Conservation (phyloP, 2,888 invertebrate species). For the Caenorhabditis afra region DNA sequence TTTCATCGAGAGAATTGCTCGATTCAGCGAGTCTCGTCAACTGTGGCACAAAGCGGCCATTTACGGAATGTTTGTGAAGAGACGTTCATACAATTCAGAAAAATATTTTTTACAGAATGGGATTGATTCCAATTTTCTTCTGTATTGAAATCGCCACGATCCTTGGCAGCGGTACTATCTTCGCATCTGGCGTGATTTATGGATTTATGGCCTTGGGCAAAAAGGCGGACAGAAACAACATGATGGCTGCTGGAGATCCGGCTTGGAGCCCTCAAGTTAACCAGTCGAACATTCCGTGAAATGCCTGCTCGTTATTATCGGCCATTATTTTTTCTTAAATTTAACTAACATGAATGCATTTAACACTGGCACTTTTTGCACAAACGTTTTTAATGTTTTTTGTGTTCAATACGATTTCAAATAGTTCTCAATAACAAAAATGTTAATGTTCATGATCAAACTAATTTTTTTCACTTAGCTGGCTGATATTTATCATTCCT, state of each 20-base stretch:
- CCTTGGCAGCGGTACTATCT: conserved; percentile 91
- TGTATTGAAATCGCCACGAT: conserved; percentile 87
- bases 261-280: conserved; percentile 78
- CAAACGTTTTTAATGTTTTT: neutral
- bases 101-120: conserved; percentile 84
- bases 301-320: too few species aligned
- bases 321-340: too few species aligned
- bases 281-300: conserved; percentile 65
- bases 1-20: conserved; percentile 90
- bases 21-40: conserved; percentile 82
- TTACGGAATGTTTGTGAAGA: conserved; percentile 71
- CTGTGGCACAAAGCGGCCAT: conserved; percentile 79
- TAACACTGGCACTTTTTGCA: too few species aligned
- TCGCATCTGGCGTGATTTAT: conserved; percentile 91
- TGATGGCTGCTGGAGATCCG: conserved; percentile 78
- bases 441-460: too few species aligned
- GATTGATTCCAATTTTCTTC: conserved; percentile 88
- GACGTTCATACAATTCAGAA: neutral
- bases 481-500: too few species aligned
- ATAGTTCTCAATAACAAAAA: too few species aligned
- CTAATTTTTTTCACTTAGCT: too few species aligned
- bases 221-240: conserved; percentile 84
- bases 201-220: conserved; percentile 95
- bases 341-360: too few species aligned
- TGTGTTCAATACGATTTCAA: too few species aligned